These are phyloP conservation scores for Thinocorus orbignyianus DNA, from an alignment of 2,113 vertebrate genomes.

Conservation along the genomic window DNA sequence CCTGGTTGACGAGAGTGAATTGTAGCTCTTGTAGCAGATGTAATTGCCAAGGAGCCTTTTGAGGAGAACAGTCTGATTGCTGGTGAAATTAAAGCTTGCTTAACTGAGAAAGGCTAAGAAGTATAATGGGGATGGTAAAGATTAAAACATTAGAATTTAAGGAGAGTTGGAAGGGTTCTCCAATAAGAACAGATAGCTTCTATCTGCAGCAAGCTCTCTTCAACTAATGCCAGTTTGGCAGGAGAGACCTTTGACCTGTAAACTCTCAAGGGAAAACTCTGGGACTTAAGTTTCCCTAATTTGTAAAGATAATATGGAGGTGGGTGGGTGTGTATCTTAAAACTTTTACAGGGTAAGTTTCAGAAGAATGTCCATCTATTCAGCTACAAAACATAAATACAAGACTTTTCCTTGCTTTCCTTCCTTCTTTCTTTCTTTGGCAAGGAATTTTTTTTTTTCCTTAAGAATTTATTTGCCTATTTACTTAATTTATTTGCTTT, in stretches of 20 bases:
- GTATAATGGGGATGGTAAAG: background rate
- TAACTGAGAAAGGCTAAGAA: background rate
- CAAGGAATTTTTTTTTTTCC: background rate
- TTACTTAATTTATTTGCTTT: background rate
- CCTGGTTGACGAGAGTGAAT: background rate
- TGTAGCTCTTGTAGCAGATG: background rate
- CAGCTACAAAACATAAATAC: background rate
- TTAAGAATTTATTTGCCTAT: background rate
- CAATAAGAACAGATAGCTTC: background rate
- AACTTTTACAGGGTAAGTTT: background rate
- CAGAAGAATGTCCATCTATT: background rate
- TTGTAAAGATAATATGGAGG: background rate
- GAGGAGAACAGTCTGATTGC: background rate
- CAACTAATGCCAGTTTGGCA: background rate
- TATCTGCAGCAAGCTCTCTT: background rate
- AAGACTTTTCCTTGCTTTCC: background rate
- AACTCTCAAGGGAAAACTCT: background rate
- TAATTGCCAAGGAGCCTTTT: background rate
- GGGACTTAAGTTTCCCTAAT: background rate
- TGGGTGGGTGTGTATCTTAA: background rate
- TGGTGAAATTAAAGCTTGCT: slow-evolving; percentile 9
- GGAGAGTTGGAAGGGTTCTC: background rate
- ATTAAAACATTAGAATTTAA: background rate
- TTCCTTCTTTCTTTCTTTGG: background rate
- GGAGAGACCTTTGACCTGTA: background rate